Evolutionary conservation across 2,888 invertebrate genomes (phyloP).

Genomic region (Ophraella communa): DNA sequence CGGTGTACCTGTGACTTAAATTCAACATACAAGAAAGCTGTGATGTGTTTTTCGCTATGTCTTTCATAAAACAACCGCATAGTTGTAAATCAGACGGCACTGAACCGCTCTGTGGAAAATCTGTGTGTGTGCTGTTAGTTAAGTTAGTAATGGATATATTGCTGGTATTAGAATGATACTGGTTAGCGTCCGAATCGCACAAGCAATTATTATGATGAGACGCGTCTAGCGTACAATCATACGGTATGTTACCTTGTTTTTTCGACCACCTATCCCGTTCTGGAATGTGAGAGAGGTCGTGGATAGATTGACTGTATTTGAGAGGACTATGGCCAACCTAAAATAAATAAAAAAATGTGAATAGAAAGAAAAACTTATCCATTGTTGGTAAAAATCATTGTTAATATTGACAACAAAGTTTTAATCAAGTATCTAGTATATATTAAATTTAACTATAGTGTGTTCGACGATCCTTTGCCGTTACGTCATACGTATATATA

Average conservation of each 20-base stretch:
- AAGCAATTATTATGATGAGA: constrained; percentile 44
- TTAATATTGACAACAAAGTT: no score
- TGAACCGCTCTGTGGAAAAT: constrained; percentile 46
- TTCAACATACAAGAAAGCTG: constrained; percentile 48
- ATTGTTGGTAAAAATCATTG: no score
- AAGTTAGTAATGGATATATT: constrained; percentile 43
- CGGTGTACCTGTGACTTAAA: constrained; percentile 37
- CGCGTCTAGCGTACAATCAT: constrained; percentile 26
- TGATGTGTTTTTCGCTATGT: constrained; percentile 53
- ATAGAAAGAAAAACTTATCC: no score
- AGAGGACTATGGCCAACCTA: constrained; percentile 82
- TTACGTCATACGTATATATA: no score
- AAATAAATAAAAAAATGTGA: constrained; percentile 31
- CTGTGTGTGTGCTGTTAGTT: constrained; percentile 47
- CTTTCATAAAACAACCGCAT: constrained; percentile 58
- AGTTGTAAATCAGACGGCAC: constrained; percentile 56
- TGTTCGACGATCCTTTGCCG: no score
- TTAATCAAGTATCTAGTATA: no score
- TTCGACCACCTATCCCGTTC: constrained; percentile 60
- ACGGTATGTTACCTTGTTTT: constrained; percentile 43
- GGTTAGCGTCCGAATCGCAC: constrained; percentile 41
- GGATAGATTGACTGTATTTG: constrained; percentile 85
- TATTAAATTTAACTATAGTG: no score
- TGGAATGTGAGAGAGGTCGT: constrained; percentile 78
- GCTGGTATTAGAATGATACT: constrained; percentile 37